phyloP scores from a whole-genome alignment of 2,888 invertebrate species.

The Octodonta nipae region DNA sequence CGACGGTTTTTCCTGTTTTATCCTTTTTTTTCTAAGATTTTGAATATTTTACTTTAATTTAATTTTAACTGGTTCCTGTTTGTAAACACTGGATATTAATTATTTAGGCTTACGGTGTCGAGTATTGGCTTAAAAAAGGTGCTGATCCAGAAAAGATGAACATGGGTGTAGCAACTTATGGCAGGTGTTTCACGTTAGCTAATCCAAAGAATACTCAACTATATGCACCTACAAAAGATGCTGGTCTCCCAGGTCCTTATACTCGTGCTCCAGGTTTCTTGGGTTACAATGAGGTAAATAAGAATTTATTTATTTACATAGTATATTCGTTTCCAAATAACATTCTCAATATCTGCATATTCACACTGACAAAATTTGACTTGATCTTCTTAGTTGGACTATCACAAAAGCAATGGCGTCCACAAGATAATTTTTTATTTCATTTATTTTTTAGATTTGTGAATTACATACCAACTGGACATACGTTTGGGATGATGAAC shows the following conservation, averaged over 20 bases:
- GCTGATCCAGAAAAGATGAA: slow-evolving; percentile 49
- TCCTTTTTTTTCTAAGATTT: too few relatives aligned
- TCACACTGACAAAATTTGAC: too few relatives aligned
- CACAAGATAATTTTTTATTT: not conserved
- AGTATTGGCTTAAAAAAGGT: slow-evolving; percentile 43
- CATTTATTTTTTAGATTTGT: slow-evolving; percentile 11
- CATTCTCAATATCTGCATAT: too few relatives aligned
- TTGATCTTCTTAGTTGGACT: too few relatives aligned
- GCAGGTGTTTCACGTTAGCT: slow-evolving; percentile 50
- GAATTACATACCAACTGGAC: slow-evolving; percentile 19
- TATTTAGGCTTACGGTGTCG: slow-evolving; percentile 35
- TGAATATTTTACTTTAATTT: too few relatives aligned
- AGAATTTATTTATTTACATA: too few relatives aligned
- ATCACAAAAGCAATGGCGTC: too few relatives aligned
- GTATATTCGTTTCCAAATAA: too few relatives aligned
- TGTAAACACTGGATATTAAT: too few relatives aligned
- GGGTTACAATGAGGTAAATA: slow-evolving; percentile 63
- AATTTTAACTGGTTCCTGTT: too few relatives aligned
- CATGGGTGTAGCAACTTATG: slow-evolving; percentile 59
- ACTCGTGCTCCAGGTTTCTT: slow-evolving; percentile 50
- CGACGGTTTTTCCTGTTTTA: too few relatives aligned
- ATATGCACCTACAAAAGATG: slow-evolving; percentile 43
- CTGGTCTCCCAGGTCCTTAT: slow-evolving; percentile 49
- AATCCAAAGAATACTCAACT: slow-evolving; percentile 35
- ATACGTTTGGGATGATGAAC: slow-evolving; percentile 28